Percentiles rank a stretch among this genome's conserved stretches.
Conservation (phyloP, 2,797 vertebrate genomes). For the Enteromius treurensis region DNA sequence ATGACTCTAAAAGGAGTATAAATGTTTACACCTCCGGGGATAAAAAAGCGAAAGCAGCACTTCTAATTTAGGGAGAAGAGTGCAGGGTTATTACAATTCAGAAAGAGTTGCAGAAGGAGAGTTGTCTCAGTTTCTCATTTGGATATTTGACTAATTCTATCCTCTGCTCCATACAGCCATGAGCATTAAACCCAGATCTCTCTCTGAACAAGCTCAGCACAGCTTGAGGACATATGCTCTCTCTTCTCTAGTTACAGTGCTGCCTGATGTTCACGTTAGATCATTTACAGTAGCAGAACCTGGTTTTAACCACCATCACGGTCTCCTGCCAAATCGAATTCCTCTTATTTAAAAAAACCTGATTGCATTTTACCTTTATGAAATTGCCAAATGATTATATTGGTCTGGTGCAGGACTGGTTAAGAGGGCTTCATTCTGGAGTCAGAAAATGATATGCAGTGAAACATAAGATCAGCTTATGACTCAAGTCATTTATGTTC, state of each 20-base stretch:
- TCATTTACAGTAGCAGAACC: conserved; percentile 30
- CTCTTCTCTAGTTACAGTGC: conserved; percentile 19
- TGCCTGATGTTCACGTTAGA: conserved; percentile 24
- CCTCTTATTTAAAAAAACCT: conserved; percentile 25
- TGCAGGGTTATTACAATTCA: background rate
- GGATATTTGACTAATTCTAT: background rate
- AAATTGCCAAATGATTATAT: conserved; percentile 21
- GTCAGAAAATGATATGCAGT: background rate
- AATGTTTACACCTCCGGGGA: background rate
- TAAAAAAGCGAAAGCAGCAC: background rate
- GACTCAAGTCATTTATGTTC: background rate
- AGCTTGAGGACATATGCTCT: conserved; percentile 25
- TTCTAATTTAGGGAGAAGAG: background rate
- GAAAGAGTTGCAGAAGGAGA: background rate
- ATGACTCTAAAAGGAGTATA: background rate
- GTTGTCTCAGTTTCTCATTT: conserved; percentile 8
- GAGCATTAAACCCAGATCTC: conserved; percentile 5
- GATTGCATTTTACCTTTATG: conserved; percentile 50
- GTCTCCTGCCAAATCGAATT: conserved; percentile 51
- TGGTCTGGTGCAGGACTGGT: conserved; percentile 26
- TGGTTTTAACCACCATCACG: conserved; percentile 25
- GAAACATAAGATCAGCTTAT: conserved; percentile 22
- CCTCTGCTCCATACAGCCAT: background rate
- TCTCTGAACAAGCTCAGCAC: background rate
- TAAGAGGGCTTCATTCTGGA: conserved; percentile 9